A percentile compares a stretch with the other conserved stretches of the same genome.
These are phyloP conservation scores for Lucinisca nassula DNA, from an alignment of 2,888 invertebrate species.

Conservation along the genomic window DNA sequence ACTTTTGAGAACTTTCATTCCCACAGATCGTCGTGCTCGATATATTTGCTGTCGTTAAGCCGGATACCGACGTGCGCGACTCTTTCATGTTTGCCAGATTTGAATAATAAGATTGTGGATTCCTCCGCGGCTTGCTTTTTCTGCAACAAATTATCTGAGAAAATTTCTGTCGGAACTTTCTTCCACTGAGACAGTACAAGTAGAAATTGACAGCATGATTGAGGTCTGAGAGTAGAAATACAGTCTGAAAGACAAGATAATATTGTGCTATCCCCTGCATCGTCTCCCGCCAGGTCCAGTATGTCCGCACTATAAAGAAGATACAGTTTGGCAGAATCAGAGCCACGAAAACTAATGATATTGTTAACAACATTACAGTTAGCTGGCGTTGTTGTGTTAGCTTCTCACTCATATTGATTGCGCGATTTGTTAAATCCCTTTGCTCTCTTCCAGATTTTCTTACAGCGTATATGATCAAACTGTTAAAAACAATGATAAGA, in stretches of 20 bases:
- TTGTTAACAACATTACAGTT: slow-evolving; percentile 80
- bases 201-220: slow-evolving; percentile 82
- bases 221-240: slow-evolving; percentile 75
- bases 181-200: slow-evolving; percentile 77
- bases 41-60: neutral
- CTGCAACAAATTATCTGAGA: slow-evolving; percentile 62
- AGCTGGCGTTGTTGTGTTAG: slow-evolving; percentile 78
- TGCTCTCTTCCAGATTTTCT: slow-evolving; percentile 63
- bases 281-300: slow-evolving; percentile 71
- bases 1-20: too few species aligned
- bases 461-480: slow-evolving; percentile 77
- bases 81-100: neutral
- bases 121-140: neutral
- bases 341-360: slow-evolving; percentile 78
- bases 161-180: slow-evolving; percentile 75
- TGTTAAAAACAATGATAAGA: slow-evolving; percentile 77
- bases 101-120: neutral
- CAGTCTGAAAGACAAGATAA: slow-evolving; percentile 71
- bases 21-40: neutral
- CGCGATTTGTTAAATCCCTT: slow-evolving; percentile 67
- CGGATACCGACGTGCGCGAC: neutral
- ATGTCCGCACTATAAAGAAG: slow-evolving; percentile 76
- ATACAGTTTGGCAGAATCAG: slow-evolving; percentile 79
- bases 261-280: slow-evolving; percentile 68
- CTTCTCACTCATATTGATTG: slow-evolving; percentile 70